Percentiles rank a stretch among this genome's conserved stretches.
Evolutionary conservation across 1,140 invertebrate genomes (phyloP).

Genomic region (Drosophila triauraria): DNA sequence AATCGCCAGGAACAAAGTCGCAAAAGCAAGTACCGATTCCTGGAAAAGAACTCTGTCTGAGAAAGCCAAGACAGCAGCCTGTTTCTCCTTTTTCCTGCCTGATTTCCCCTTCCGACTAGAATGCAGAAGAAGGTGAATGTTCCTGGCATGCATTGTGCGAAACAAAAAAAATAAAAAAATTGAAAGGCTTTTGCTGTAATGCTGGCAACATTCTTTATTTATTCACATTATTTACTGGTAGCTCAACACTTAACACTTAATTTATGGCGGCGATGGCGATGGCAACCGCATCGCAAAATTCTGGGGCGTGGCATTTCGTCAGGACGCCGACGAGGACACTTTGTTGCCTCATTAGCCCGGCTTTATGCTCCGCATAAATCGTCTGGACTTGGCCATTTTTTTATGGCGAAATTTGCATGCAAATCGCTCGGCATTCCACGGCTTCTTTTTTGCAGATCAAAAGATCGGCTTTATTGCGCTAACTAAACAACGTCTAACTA

Average conservation of each 20-base stretch:
- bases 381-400: slow-evolving; percentile 64
- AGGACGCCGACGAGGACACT: slow-evolving; percentile 39
- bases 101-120: background rate
- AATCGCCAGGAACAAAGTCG: slow-evolving; percentile 24
- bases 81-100: background rate
- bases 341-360: slow-evolving; percentile 53
- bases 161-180: slow-evolving; percentile 4
- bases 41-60: background rate
- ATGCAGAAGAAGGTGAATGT: slow-evolving; percentile 33
- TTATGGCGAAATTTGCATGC: slow-evolving; percentile 63
- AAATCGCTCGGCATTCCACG: slow-evolving; percentile 31
- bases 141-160: slow-evolving; percentile 28
- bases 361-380: slow-evolving; percentile 72
- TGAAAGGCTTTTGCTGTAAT: slow-evolving; percentile 37
- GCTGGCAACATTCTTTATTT: slow-evolving; percentile 60
- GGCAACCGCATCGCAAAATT: slow-evolving; percentile 11
- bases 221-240: slow-evolving; percentile 58
- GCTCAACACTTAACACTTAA: slow-evolving; percentile 66
- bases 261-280: slow-evolving; percentile 57
- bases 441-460: slow-evolving; percentile 45
- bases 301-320: slow-evolving; percentile 38
- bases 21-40: background rate
- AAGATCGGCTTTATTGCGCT: slow-evolving; percentile 47
- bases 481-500: slow-evolving; percentile 59
- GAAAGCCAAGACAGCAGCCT: background rate